Base-by-base conservation (phyloP, 2,888 invertebrate species). In the Dusona sp. region DNA sequence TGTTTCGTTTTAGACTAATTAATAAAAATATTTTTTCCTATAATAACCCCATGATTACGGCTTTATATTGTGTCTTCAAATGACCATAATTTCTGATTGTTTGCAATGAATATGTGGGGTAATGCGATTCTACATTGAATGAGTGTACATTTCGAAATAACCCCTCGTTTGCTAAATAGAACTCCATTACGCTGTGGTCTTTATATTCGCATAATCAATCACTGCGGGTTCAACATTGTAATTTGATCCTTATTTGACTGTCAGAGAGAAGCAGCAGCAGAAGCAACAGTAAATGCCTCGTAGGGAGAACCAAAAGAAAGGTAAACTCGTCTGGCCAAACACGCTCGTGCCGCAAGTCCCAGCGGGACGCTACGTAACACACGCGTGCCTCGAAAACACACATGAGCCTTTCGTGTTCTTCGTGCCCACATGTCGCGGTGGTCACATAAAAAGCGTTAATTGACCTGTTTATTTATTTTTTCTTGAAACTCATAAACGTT, bases 191-290 rank as follows among this genome's bases (percentile, higher is more conserved):
- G 84, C 75, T 42, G 22, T 74, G 83, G 82, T 88, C 89, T 86
- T 89, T 78, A 84, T 90, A 91, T 91, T 92, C 90, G 89, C 89
- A 89, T 90, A 90, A 93, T 93, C 93, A 92, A 93, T 93, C 93
- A 93, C 83, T 72, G 84, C 65, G 87, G 80, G 88, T 89, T 91
- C 89, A 92, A 90, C 89, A 87, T 79, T 88, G 93, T 91, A 91
- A 93, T 90, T 87, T 81, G 92, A 93, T 92, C 91, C 78, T 83
- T 92, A 91, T 92, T 91, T 92, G 90, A 90, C 90, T 90, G 88
- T 80, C 45, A 73, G 81, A 83, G 86, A 87, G 77, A 75, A 87
- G 84, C 57, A 83, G 33, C 36, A 29, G 67, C 22, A 68, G 29
- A 6, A 22, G 73, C 54, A 54, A 16, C 42, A 54, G 45, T 25